phyloP scores from a whole-genome alignment of 2,888 invertebrate species.

The Pandemis heparana region DNA sequence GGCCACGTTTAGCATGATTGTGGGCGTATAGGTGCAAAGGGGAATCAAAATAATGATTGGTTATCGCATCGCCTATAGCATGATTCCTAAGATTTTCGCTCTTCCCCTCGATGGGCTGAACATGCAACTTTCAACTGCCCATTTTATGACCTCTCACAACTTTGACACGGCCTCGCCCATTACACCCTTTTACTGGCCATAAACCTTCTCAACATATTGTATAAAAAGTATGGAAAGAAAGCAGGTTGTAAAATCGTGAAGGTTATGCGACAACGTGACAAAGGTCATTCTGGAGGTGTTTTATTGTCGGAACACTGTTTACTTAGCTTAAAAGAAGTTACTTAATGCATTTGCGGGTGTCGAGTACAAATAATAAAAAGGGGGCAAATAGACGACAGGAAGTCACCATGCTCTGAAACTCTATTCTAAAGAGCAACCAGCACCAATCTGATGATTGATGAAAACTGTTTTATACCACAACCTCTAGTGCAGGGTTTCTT shows the following conservation, averaged over 20 bases:
- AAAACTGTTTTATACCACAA: no score
- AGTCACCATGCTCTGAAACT: no score
- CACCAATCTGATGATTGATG: no score
- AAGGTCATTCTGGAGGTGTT: slow-evolving; percentile 33
- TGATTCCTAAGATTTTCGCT: no score
- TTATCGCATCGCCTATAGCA: no score
- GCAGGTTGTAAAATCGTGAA: slow-evolving; percentile 28
- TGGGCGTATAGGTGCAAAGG: no score
- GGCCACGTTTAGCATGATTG: no score
- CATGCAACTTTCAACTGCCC: slow-evolving; percentile 34
- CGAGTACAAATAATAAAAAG: no score
- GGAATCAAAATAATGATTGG: no score
- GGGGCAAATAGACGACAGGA: no score
- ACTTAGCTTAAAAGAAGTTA: slow-evolving; percentile 18
- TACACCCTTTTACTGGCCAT: slow-evolving; percentile 35
- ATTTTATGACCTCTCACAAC: slow-evolving; percentile 31
- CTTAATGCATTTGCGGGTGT: slow-evolving; percentile 3
- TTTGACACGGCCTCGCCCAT: slow-evolving; percentile 30
- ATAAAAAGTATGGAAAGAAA: slow-evolving; percentile 33
- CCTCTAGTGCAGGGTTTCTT: no score
- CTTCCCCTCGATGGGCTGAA: neutral
- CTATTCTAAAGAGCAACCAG: no score
- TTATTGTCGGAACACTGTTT: slow-evolving; percentile 32
- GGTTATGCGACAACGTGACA: slow-evolving; percentile 17
- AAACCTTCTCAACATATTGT: slow-evolving; percentile 37